phyloP scores from a whole-genome alignment of 2,888 invertebrate species.

The Heliconius sara region DNA sequence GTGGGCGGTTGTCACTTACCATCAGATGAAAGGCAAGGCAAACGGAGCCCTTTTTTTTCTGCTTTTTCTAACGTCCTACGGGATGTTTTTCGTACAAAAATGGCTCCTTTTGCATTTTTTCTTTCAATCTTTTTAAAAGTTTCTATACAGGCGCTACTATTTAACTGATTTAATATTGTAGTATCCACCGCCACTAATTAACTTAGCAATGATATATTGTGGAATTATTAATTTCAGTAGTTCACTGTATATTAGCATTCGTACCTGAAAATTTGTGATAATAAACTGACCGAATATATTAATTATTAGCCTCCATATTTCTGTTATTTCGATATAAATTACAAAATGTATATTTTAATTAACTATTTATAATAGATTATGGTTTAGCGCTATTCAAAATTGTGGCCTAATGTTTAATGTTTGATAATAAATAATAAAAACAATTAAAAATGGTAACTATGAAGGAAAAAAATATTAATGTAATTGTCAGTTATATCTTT shows the following conservation, averaged over 20 bases:
- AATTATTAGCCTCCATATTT: slow-evolving; percentile 7
- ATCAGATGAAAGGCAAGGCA: no score
- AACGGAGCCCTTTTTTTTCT: no score
- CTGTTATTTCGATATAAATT: slow-evolving; percentile 9
- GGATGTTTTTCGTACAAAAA: no score
- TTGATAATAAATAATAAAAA: no score
- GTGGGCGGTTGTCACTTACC: no score
- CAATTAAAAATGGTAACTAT: no score
- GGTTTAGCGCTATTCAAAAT: neutral
- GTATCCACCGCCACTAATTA: neutral
- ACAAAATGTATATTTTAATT: slow-evolving; percentile 18
- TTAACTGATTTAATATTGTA: neutral
- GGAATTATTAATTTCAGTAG: slow-evolving; percentile 29
- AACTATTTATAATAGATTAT: slow-evolving; percentile 6
- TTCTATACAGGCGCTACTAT: no score
- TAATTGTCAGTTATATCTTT: no score
- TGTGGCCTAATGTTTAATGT: neutral
- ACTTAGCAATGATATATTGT: slow-evolving; percentile 11
- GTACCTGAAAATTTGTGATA: slow-evolving; percentile 29
- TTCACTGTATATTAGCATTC: slow-evolving; percentile 35
- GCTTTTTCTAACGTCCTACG: no score
- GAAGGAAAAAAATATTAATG: neutral
- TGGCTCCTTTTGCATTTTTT: no score
- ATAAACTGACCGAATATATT: slow-evolving; percentile 17
- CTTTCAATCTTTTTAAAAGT: no score